Evolutionary conservation across 2,113 vertebrate genomes (phyloP), one percentile per base, ranked within the genome.

Genomic region (Pluvialis apricaria): DNA sequence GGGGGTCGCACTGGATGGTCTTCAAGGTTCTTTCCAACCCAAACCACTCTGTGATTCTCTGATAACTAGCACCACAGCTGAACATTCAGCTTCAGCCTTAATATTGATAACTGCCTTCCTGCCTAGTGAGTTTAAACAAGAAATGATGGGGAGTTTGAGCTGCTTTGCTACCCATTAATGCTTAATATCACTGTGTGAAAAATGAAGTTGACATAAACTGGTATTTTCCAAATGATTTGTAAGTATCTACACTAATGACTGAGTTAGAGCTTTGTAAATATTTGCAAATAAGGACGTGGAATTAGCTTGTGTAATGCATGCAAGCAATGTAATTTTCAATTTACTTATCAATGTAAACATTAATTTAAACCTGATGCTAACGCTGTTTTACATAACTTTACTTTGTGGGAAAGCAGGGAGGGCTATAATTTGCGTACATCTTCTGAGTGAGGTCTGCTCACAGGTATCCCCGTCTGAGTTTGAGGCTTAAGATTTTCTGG

Each of bases 301-400:
- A 89, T 96, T 84, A 91, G 86, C 47, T 38, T 28, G 57, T 42
- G 81, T 81, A 92, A 89, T 45, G 90, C 92, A 82, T 70, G 87
- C 73, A 42, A 82, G 94, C 60, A 19, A 34, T 49, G 92, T 91
- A n/a, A 96, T 92, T 96, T 95, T 75, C 90, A 88, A 96, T 96
- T 96, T 96, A 45, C 92, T 94, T 84, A 69, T 58, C 90, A 79
- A 32, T 58, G 90, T 96, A 96, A 96, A 96, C 94, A 95, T 82
- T 92, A 54, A 88, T 94, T 94, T 91, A 80, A 96, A 95, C 40
- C 71, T 8, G 15, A 68, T 57, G 90, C 66, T 89, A 38, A 25
- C 1, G 45, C 66, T 77, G 55, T 82, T 81, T 92, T 81, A 45
- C 62, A 13, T 42, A 75, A 28, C 72, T 69, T 44, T 0, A 2